Percentiles rank a stretch among this genome's conserved stretches.
These are phyloP conservation scores for Silurus glanis DNA, from an alignment of 2,113 vertebrate species.

Conservation along the genomic window DNA sequence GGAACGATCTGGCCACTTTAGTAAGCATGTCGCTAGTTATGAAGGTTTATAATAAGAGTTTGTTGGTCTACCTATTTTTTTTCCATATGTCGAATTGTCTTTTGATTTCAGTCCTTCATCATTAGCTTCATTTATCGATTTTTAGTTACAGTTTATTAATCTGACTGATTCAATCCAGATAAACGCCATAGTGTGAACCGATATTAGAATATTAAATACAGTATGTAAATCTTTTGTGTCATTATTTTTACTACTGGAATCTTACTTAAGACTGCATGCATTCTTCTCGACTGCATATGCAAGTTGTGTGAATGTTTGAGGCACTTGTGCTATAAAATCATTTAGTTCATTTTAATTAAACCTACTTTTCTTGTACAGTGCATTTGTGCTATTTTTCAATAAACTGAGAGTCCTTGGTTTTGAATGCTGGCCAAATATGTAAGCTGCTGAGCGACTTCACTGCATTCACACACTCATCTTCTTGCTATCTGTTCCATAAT, in stretches of 20 bases:
- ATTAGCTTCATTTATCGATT: neutral
- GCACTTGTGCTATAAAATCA: neutral
- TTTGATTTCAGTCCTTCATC: neutral
- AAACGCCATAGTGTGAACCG: no score
- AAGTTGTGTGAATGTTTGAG: neutral
- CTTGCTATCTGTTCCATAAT: neutral
- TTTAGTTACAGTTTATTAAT: no score
- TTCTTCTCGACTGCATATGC: neutral
- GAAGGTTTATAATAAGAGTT: neutral
- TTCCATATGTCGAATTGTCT: neutral
- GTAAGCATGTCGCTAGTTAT: neutral
- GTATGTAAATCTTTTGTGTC: neutral
- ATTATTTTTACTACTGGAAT: neutral
- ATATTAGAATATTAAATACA: neutral
- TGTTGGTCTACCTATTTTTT: neutral
- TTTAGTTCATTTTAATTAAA: neutral
- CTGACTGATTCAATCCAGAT: neutral
- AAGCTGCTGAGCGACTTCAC: neutral
- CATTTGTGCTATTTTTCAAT: neutral
- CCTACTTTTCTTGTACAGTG: neutral
- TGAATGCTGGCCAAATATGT: neutral
- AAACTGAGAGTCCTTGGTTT: neutral
- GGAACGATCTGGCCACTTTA: neutral
- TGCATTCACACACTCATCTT: no score
- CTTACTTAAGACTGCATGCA: no score